Evolutionary conservation across 2,797 vertebrate species (phyloP).

Genomic region (Malurus splendens): DNA sequence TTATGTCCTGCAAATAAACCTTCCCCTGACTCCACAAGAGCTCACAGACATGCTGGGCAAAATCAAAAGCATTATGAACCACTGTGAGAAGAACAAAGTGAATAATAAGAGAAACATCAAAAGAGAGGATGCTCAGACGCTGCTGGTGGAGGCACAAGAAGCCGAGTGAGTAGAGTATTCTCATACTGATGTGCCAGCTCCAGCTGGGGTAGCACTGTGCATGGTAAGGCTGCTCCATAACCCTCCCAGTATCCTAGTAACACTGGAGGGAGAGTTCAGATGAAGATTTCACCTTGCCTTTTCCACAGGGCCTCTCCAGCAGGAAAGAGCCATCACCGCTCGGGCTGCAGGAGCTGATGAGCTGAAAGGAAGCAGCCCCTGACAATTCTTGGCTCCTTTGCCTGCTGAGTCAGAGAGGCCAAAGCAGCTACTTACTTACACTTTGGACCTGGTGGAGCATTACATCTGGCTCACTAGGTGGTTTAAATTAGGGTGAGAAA

Average conservation of each 20-base stretch:
- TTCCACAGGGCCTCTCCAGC: background rate
- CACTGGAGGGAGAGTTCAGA: background rate
- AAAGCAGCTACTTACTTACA: background rate
- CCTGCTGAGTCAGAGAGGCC: background rate
- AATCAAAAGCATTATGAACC: constrained; percentile 61
- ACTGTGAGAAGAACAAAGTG: constrained; percentile 51
- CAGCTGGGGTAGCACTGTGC: background rate
- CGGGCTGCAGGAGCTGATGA: accelerated
- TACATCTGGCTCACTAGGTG: background rate
- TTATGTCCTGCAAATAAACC: constrained; percentile 73
- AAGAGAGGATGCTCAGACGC: constrained; percentile 20
- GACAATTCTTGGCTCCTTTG: background rate
- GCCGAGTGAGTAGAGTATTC: constrained; percentile 69
- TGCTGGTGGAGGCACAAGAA: constrained; percentile 68
- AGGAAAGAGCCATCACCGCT: background rate
- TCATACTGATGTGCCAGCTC: background rate
- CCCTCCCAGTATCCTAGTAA: background rate
- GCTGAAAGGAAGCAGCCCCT: background rate
- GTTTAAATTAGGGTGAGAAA: background rate
- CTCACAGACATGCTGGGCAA: constrained; percentile 70
- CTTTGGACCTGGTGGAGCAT: background rate
- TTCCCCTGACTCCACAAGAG: constrained; percentile 71
- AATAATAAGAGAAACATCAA: constrained; percentile 61
- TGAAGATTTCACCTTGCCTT: background rate
- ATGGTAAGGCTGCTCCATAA: background rate